These are phyloP conservation scores for Alouatta palliata DNA, from an alignment of 2,113 vertebrate genomes.

Conservation along the genomic window DNA sequence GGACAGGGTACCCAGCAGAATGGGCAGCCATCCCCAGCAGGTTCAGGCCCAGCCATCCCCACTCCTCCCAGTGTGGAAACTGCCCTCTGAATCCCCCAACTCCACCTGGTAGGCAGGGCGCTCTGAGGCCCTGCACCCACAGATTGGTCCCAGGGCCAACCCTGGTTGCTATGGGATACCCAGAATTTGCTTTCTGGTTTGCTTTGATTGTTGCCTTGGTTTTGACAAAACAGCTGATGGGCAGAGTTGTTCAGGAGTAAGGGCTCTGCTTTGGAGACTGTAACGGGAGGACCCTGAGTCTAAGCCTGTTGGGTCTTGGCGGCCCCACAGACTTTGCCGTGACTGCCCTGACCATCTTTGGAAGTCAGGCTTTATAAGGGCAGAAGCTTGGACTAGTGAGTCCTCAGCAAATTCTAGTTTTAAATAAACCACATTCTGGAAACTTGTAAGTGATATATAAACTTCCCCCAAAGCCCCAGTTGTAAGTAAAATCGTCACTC, in stretches of 20 bases:
- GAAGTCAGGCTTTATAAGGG: background rate
- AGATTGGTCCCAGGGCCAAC: rapidly evolving
- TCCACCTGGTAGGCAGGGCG: rapidly evolving
- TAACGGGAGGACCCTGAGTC: no score
- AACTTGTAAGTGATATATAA: background rate
- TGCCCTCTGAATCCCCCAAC: rapidly evolving
- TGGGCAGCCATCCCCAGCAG: background rate
- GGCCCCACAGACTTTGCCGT: background rate
- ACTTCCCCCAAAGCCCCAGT: background rate
- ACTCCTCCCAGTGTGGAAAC: background rate
- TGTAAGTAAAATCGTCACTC: background rate
- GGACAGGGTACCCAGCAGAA: background rate
- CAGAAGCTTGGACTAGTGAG: background rate
- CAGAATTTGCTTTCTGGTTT: background rate
- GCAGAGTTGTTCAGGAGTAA: rapidly evolving
- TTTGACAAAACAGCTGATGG: background rate
- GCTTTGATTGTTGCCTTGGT: background rate
- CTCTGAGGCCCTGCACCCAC: background rate
- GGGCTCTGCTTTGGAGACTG: background rate
- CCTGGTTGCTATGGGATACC: rapidly evolving
- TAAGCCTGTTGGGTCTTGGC: background rate
- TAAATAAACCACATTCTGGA: background rate
- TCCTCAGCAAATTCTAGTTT: background rate
- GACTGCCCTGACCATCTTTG: background rate
- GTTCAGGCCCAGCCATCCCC: background rate